Base-by-base conservation (phyloP, 2,113 vertebrate species). In the Chamaetylas fuelleborni region DNA sequence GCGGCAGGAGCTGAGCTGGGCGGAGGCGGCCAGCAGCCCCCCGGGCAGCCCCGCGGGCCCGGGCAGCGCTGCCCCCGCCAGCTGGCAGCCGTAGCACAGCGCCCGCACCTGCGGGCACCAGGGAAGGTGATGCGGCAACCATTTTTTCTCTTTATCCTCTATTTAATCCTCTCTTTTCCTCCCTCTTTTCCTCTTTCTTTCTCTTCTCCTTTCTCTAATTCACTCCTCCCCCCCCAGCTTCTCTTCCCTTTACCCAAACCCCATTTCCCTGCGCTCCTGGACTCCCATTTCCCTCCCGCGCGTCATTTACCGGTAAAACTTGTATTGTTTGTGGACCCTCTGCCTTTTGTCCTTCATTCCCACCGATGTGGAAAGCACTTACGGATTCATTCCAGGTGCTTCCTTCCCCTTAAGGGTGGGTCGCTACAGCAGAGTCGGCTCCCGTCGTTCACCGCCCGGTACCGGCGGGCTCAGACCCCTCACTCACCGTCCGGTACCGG, bases 1-100 rank as follows among this genome's bases (percentile, higher is more conserved):
- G 96, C 99, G 97, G 94, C 99, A 99, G 71, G 98, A 98, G 92
- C 98, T 99, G 90, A 99, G 98, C 95, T 99, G 98, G 73, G 98
- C 98, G 0, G 99, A 99, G 78, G 98, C 96, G 20, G 98, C 97
- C 95, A 99, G 94, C 34, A 99, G 98, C 40, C 98, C 97, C 33
- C 93, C 97, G 19, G 99, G 98, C 16, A 99, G 97, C 22, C 72
- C 89, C 10, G 58, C 4, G 90, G 45, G 95, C 43, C 99, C 88
- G 69, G 97, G 96, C 77, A 99, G 92, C 51, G 97, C 86, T 24
- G 99, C 99, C 6, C 99, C 99, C 1, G 98, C 77, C 95, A 99
- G 95, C 96, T 99, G 99, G 23, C 98, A 99, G 81, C 98, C 98
- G 85, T 99, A 99, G 66, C 98, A 98, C 19, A 99, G 77, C 0